phyloP scores from a whole-genome alignment of 2,888 invertebrate genomes.

The Toxonevra muliebris region DNA sequence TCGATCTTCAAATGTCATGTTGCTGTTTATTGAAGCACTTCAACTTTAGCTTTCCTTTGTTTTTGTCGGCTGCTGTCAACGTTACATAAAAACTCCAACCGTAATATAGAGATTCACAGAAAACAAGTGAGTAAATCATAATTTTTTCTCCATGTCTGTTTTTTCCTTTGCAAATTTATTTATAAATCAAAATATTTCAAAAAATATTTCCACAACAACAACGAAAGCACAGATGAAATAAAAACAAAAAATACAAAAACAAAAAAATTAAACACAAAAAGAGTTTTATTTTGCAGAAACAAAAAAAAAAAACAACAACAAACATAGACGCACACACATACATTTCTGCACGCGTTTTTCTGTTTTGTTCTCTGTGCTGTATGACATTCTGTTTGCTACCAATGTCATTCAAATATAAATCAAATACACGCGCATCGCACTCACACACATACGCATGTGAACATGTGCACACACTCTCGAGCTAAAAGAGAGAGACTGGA shows the following conservation, averaged over 20 bases:
- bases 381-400: slow-evolving; percentile 58
- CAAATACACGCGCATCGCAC: slow-evolving; percentile 12
- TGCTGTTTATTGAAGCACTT: too few relatives aligned
- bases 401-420: slow-evolving; percentile 60
- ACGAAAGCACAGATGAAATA: neutral
- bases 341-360: neutral
- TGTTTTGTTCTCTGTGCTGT: slow-evolving; percentile 34
- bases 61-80: too few relatives aligned
- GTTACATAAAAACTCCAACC: too few relatives aligned
- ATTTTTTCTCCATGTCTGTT: too few relatives aligned
- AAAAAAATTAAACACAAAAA: slow-evolving; percentile 1
- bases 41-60: too few relatives aligned
- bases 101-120: too few relatives aligned
- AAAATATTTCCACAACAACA: too few relatives aligned
- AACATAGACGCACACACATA: neutral
- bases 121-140: too few relatives aligned
- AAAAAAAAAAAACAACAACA: neutral
- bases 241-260: neutral
- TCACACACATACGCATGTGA: slow-evolving; percentile 24
- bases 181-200: too few relatives aligned
- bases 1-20: too few relatives aligned
- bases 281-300: neutral
- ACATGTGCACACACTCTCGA: neutral
- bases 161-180: too few relatives aligned
- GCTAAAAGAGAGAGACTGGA: neutral